Percentiles rank a stretch among this genome's conserved stretches.
Conservation (phyloP, 2,888 invertebrate species). For the Drosophila robusta region DNA sequence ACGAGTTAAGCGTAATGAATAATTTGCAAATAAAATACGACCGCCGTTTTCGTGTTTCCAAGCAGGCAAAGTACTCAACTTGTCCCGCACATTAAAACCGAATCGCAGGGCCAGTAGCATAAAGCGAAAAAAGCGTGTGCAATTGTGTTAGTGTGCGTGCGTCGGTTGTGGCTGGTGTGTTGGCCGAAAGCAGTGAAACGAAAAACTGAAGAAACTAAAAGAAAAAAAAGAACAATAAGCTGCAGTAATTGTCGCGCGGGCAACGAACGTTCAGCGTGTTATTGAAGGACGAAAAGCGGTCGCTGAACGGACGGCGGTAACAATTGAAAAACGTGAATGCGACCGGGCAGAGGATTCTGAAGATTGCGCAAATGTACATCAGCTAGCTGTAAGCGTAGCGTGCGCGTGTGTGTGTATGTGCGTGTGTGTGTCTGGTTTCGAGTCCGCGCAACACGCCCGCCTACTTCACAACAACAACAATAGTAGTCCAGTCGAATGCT, state of each 20-base stretch:
- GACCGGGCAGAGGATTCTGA: slow-evolving; percentile 38
- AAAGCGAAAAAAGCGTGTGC: slow-evolving; percentile 71
- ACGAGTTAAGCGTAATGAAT: slow-evolving; percentile 43
- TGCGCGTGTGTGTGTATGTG: slow-evolving; percentile 34
- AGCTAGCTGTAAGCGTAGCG: slow-evolving; percentile 48
- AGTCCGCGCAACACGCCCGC: slow-evolving; percentile 56
- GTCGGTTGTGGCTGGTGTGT: slow-evolving; percentile 64
- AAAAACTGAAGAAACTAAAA: slow-evolving; percentile 44
- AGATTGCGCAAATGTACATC: slow-evolving; percentile 61
- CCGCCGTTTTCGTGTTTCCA: slow-evolving; percentile 25
- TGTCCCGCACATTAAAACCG: slow-evolving; percentile 34
- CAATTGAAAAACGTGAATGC: slow-evolving; percentile 27
- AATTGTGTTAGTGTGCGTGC: slow-evolving; percentile 70
- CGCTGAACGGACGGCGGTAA: slow-evolving; percentile 29
- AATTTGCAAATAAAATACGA: slow-evolving; percentile 24
- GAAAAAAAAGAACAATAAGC: slow-evolving; percentile 40
- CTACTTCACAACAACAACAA: slow-evolving; percentile 31
- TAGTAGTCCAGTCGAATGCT: slow-evolving; percentile 45
- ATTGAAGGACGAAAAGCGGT: slow-evolving; percentile 64
- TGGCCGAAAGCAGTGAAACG: slow-evolving; percentile 60
- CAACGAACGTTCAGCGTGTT: slow-evolving; percentile 56
- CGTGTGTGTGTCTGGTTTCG: slow-evolving; percentile 30
- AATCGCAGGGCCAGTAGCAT: slow-evolving; percentile 30
- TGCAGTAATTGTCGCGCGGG: slow-evolving; percentile 53
- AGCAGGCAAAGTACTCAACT: slow-evolving; percentile 15